Evolutionary conservation across 2,888 invertebrate species (phyloP), one percentile per base, ranked within the genome.

Genomic region (Pseudeuparius sepicola): DNA sequence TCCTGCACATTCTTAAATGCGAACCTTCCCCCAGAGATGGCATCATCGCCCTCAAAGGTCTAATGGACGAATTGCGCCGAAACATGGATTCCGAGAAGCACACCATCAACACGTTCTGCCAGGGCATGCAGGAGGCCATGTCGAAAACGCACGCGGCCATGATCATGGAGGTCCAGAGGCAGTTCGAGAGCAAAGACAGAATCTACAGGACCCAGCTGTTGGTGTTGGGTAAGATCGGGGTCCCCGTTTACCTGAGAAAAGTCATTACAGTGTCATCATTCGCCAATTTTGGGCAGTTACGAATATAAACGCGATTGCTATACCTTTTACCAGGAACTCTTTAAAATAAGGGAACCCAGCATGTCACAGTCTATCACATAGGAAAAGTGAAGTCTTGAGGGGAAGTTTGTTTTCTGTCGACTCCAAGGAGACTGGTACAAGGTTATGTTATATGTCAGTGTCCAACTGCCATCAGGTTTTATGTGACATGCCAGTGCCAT

Each of bases 21-120:
- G 73, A 81, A 63, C 74, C 71, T 6, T 75, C 78, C 1, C 74
- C 79, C 1, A 63, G 73, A 20, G 79, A 81, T 48, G 77, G 77
- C 17, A 69, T 81, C 17, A 64, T 76, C 23, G 69, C 77, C 27
- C 60, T 80, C 33, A 73, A 75, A 47, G 70, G 72, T 1, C 66
- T 81, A 17, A 63, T 81, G 50, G 75, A 78, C 42, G 80, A 82
- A 51, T 61, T 82, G 18, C 63, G 73, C 16, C 65, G 70, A 37
- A 77, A 75, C 53, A 69, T 74, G 52, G 76, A 77, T 37, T 59
- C 69, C 1, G 78, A 78, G 55, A 75, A 75, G 52, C 71, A 71
- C 42, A 73, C 75, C 2, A 68, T 82, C 33, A 73, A 71, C 51
- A 67, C 71, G 4, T 73, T 78, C 43, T 78, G 76, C 49, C 73